These are phyloP conservation scores for Hymenopus coronatus DNA, from an alignment of 2,888 invertebrate species.

Conservation along the genomic window DNA sequence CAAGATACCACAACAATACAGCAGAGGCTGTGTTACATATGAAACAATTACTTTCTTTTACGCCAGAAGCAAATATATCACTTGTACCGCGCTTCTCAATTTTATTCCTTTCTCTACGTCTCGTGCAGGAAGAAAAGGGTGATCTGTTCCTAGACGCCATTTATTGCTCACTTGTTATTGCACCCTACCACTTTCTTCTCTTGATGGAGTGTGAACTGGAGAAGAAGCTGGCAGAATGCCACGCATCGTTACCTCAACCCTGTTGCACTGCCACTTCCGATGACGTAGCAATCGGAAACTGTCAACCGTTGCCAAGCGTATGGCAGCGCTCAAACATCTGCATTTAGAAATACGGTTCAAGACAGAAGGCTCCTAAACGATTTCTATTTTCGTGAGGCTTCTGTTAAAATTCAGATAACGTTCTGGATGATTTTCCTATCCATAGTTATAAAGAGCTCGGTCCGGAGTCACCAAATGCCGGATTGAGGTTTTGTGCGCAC, in stretches of 20 bases:
- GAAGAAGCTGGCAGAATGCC: constrained; percentile 15
- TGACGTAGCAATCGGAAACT: no score
- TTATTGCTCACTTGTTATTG: constrained; percentile 25
- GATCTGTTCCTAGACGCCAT: neutral
- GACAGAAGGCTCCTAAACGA: no score
- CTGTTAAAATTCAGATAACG: no score
- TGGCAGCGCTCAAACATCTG: no score
- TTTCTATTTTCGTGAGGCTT: no score
- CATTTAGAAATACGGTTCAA: no score
- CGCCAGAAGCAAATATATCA: neutral
- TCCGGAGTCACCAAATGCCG: no score
- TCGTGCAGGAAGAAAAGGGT: neutral
- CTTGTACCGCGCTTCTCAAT: neutral
- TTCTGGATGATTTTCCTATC: no score
- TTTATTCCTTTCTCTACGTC: neutral
- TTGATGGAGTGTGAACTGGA: constrained; percentile 10
- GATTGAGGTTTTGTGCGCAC: no score
- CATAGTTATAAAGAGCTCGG: no score
- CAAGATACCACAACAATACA: neutral
- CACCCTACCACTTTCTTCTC: neutral
- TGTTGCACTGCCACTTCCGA: neutral
- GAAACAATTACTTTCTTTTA: neutral
- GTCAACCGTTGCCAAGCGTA: no score
- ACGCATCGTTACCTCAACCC: constrained; percentile 18
- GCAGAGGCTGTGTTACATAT: neutral